Conservation (phyloP, 2,888 invertebrate species). For the Heteromyza rotundicornis region DNA sequence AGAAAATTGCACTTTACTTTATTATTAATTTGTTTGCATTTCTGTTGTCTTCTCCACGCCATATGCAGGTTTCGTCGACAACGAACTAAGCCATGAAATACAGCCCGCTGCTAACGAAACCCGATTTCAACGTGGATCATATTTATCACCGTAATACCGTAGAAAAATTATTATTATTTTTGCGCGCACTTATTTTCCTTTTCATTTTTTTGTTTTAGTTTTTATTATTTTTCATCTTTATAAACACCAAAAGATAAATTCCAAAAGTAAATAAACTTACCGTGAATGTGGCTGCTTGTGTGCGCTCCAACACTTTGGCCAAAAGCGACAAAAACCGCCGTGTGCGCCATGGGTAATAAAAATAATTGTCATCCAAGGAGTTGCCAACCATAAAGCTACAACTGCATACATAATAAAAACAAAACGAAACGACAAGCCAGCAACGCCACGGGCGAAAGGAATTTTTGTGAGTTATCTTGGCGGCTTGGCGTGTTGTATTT, state of each 20-base stretch:
- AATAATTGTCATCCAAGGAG: conserved; percentile 44
- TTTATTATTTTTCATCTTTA: conserved; percentile 15
- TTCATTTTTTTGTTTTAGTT: conserved; percentile 6
- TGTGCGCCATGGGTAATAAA: conserved; percentile 34
- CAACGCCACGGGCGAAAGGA: background rate
- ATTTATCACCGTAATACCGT: background rate
- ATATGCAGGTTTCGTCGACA: conserved; percentile 97
- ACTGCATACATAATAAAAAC: conserved; percentile 8
- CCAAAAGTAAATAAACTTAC: conserved; percentile 32
- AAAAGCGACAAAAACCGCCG: background rate
- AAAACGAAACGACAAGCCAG: background rate
- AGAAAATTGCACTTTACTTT: too few species aligned
- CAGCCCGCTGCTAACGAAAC: conserved; percentile 87
- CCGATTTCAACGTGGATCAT: conserved; percentile 75
- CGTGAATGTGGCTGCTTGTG: background rate
- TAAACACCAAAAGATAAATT: conserved; percentile 32
- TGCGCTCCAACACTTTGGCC: background rate
- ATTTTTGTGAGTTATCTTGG: too few species aligned
- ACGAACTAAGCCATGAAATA: conserved; percentile 76
- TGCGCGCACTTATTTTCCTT: background rate
- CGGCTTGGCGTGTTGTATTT: background rate
- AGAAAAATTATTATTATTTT: too few species aligned
- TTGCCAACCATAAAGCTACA: conserved; percentile 17
- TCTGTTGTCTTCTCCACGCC: too few species aligned
- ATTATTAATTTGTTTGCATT: too few species aligned